Conservation (phyloP, 1,140 invertebrate species). For the Bombus sibiricus region DNA sequence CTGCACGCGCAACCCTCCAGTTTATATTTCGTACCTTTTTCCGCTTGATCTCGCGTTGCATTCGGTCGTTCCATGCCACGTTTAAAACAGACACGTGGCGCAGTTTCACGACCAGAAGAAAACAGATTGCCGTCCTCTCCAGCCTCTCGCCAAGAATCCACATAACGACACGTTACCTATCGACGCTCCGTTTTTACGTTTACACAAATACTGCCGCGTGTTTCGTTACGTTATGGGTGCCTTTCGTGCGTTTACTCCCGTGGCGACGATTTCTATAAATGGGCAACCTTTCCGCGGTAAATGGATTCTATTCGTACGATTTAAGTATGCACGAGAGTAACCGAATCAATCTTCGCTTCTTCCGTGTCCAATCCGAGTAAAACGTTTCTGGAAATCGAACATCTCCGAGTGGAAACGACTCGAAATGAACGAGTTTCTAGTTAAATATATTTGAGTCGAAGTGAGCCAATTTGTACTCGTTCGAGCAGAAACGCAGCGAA, state of each 20-base stretch:
- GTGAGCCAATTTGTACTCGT: too few relatives aligned
- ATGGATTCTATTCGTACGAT: background rate
- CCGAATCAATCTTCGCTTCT: background rate
- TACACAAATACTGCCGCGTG: background rate
- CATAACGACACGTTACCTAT: slow-evolving; percentile 4
- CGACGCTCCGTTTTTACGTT: background rate
- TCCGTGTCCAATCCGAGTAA: background rate
- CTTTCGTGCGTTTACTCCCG: background rate
- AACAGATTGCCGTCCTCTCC: background rate
- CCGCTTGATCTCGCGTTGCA: slow-evolving; percentile 9
- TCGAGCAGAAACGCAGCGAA: too few relatives aligned
- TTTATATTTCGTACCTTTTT: background rate
- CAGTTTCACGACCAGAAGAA: background rate
- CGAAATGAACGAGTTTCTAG: too few relatives aligned
- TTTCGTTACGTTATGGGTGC: background rate
- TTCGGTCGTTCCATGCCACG: background rate
- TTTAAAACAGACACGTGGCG: background rate
- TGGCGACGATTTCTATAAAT: background rate
- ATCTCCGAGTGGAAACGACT: too few relatives aligned
- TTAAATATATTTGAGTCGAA: too few relatives aligned
- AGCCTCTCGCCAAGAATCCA: background rate
- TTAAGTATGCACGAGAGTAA: background rate
- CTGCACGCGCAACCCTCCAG: background rate
- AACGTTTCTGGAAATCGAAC: background rate
- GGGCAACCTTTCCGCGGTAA: background rate